Base-by-base conservation (phyloP, 2,888 invertebrate genomes). In the Oxyscelio sp. region DNA sequence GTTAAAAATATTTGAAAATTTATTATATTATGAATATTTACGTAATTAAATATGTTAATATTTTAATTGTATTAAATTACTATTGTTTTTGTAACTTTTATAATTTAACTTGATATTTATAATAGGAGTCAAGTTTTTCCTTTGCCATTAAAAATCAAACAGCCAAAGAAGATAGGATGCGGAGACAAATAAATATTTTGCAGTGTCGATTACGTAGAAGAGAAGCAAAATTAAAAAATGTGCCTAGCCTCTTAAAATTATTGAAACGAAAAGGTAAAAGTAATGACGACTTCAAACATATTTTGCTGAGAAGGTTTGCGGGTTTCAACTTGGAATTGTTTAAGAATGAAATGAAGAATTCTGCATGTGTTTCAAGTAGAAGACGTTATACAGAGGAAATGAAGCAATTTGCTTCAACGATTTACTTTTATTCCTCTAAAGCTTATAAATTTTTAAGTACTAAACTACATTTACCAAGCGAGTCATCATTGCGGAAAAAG, bases 401-500 rank as follows among this genome's bases (percentile, higher is more conserved):
- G 4, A 58, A 58, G 9, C 2, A 58, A 1, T 52, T 43, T 19
- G 19, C 43, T 43, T 19, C 43, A 17, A 43, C 43, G 6, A 1
- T 43, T 6, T 43, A 43, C 19, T 43, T 43, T 19, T 43, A 43
- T 13, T 43, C 43, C 8, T 19, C 43, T 5, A 43, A 17, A 43
- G 43, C 43, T 3, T 19, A 43, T 19, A 8, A 17, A 2, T 43
- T 6, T 19, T 43, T 43, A 17, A 17, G 43, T 8, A 17, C 17
- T 5, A 43, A 43, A 17, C 6, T 43, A 13, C 3, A 61, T 9
- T 24, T 61, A 15, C 61, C 61, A 13, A n/a, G 22, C 8, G 61
- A 71, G 48, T 9, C 65, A 0, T 50, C 65, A 6, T 27, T 65
- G 9, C 17, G 65, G 0, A 65, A 34, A 65, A 63, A 48, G 19